Evolutionary conservation across 2,888 invertebrate genomes (phyloP).

Genomic region (Gisinianus flammeolus): DNA sequence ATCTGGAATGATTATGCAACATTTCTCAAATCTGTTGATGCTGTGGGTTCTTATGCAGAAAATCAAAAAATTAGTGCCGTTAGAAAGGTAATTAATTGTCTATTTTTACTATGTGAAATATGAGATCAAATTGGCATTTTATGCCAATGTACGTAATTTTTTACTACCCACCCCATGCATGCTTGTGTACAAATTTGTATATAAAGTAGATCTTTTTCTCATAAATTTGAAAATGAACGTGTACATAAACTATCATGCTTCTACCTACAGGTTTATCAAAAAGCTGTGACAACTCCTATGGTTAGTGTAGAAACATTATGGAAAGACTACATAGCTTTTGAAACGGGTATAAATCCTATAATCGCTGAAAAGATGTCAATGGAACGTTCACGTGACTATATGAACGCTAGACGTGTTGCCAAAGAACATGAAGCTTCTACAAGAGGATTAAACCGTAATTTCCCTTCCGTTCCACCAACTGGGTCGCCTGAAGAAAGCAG

Average conservation of each 20-base stretch:
- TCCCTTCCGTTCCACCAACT: slow-evolving; percentile 95
- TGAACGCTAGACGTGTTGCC: slow-evolving; percentile 94
- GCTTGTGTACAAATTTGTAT: too few species aligned
- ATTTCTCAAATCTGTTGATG: slow-evolving; percentile 94
- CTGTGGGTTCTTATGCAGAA: slow-evolving; percentile 98
- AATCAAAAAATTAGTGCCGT: slow-evolving; percentile 99
- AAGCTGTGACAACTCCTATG: slow-evolving; percentile 95
- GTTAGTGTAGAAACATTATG: slow-evolving; percentile 94
- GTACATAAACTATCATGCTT: too few species aligned
- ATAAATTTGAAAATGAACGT: too few species aligned
- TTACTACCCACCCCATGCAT: too few species aligned
- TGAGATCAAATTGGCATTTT: background rate
- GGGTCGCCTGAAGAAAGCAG: slow-evolving; percentile 87
- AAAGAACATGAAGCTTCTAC: slow-evolving; percentile 96
- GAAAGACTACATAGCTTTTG: slow-evolving; percentile 98
- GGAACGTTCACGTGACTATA: slow-evolving; percentile 94
- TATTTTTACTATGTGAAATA: background rate
- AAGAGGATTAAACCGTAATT: slow-evolving; percentile 90
- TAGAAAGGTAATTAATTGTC: slow-evolving; percentile 72
- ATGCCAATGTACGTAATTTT: background rate
- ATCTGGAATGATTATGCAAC: slow-evolving; percentile 98
- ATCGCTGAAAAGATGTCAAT: slow-evolving; percentile 97
- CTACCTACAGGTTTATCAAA: slow-evolving; percentile 83
- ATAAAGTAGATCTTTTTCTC: too few species aligned
- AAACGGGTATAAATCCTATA: slow-evolving; percentile 86